Conservation (phyloP, 2,888 invertebrate species). For the Melipona bicolor region DNA sequence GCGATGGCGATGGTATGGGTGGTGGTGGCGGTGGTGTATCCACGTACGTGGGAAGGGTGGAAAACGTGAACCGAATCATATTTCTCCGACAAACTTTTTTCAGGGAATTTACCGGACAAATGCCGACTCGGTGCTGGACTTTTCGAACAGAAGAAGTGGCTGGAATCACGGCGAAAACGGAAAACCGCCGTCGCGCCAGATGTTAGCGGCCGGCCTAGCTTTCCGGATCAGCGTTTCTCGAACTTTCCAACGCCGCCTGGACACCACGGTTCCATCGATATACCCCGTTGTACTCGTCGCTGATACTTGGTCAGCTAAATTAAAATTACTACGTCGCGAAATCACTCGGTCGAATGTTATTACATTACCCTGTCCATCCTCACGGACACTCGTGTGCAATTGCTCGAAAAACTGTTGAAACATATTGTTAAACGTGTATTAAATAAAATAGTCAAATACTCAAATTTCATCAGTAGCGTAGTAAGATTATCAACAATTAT, state of each 20-base stretch:
- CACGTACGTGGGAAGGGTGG: constrained; percentile 9
- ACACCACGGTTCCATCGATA: not conserved
- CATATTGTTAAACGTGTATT: no score
- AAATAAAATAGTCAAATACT: not conserved
- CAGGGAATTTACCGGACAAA: constrained; percentile 62
- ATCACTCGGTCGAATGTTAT: not conserved
- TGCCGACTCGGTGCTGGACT: constrained; percentile 56
- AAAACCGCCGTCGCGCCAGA: constrained; percentile 71
- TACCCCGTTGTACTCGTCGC: not conserved
- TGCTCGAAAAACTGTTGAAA: not conserved
- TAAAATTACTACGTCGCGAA: not conserved
- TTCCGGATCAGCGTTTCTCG: constrained; percentile 49
- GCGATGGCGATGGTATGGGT: no score
- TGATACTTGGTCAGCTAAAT: constrained; percentile 4
- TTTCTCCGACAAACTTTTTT: constrained; percentile 67
- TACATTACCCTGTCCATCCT: not conserved
- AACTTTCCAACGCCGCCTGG: constrained; percentile 30
- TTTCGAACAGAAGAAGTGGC: constrained; percentile 65
- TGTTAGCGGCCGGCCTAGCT: constrained; percentile 50
- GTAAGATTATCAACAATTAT: no score
- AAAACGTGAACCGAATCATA: constrained; percentile 70
- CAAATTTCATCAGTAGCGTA: not conserved
- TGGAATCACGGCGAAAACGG: constrained; percentile 64
- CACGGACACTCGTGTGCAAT: not conserved
- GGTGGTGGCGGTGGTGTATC: not conserved